Percentiles rank a stretch among this genome's conserved stretches.
Evolutionary conservation across 2,113 vertebrate species (phyloP).

Genomic region (Tympanuchus pallidicinctus): DNA sequence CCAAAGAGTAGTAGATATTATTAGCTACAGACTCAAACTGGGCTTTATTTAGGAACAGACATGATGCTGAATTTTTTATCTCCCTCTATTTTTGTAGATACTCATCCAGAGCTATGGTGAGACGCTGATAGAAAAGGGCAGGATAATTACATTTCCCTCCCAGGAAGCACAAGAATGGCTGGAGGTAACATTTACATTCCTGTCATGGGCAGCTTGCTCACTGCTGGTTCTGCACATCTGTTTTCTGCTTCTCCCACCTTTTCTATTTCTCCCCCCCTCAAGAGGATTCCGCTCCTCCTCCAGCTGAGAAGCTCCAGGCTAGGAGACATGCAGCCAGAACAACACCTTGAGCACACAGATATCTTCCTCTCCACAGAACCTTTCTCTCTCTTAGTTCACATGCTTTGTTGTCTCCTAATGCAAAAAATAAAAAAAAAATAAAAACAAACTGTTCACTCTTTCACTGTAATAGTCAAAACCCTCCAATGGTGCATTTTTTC

Average conservation of each 20-base stretch:
- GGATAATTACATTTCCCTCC: slow-evolving; percentile 19
- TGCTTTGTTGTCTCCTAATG: neutral
- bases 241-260: neutral
- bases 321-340: neutral
- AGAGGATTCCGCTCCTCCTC: neutral
- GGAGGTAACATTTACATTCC: slow-evolving; percentile 42
- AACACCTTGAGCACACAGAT: neutral
- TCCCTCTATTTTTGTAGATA: slow-evolving; percentile 10
- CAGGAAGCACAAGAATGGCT: slow-evolving; percentile 18
- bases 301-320: neutral
- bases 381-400: neutral
- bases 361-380: neutral
- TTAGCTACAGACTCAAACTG: neutral
- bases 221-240: neutral
- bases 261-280: neutral
- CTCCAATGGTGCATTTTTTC: neutral
- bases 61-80: neutral
- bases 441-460: slow-evolving; percentile 12
- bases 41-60: neutral
- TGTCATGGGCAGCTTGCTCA: slow-evolving; percentile 13
- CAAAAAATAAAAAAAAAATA: slow-evolving; percentile 13
- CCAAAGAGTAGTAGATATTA: neutral
- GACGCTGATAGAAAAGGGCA: slow-evolving; percentile 4
- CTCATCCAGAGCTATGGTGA: neutral
- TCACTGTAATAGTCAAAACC: neutral